Percentiles rank a stretch among this genome's conserved stretches.
Evolutionary conservation across 2,888 invertebrate genomes (phyloP).

Genomic region (Volucella inflata): DNA sequence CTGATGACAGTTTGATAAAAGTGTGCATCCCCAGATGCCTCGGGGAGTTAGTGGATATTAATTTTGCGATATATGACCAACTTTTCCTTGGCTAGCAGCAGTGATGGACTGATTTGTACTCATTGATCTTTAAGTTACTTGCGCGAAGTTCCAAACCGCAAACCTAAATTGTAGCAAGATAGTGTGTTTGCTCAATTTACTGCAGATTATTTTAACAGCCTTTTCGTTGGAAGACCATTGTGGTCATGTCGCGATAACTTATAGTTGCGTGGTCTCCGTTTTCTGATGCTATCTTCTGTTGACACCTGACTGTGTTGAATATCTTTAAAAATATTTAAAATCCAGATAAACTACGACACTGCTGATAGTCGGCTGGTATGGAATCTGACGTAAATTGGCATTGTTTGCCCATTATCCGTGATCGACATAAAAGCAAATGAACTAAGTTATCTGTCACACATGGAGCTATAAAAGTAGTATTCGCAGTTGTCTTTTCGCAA

Average conservation of each 20-base stretch:
- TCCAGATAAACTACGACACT: too few species aligned
- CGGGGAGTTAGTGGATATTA: background rate
- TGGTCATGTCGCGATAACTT: conserved; percentile 6
- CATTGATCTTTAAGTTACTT: background rate
- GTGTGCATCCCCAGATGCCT: conserved; percentile 9
- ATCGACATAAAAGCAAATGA: too few species aligned
- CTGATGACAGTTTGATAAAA: background rate
- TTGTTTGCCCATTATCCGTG: too few species aligned
- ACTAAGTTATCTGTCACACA: too few species aligned
- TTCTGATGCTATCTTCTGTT: too few species aligned
- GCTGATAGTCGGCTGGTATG: too few species aligned
- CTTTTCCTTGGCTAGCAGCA: background rate
- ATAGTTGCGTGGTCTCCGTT: conserved; percentile 8
- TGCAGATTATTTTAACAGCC: background rate
- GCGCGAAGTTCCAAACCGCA: conserved; percentile 3
- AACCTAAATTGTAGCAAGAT: background rate
- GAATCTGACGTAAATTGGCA: too few species aligned
- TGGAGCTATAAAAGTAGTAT: too few species aligned
- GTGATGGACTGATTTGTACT: background rate
- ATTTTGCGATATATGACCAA: background rate
- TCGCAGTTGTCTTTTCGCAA: too few species aligned
- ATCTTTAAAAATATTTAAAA: too few species aligned
- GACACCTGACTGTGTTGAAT: too few species aligned
- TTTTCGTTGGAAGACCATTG: background rate
- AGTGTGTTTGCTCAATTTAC: conserved; percentile 1